Evolutionary conservation across 2,888 invertebrate species (phyloP).

Genomic region (Cancer borealis): DNA sequence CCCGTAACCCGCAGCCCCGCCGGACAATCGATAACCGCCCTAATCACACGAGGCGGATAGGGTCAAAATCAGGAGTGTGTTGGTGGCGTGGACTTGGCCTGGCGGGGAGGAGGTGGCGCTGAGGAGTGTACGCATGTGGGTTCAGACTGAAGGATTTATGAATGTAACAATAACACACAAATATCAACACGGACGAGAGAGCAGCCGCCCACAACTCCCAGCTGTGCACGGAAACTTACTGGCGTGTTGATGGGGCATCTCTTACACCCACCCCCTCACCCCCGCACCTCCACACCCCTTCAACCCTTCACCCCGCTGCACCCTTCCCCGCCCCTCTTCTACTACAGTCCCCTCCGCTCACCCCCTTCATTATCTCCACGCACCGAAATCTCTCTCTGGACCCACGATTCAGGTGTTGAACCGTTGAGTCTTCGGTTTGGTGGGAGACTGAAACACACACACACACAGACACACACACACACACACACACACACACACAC

Average conservation of each 20-base stretch:
- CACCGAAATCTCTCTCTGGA: slow-evolving; percentile 21
- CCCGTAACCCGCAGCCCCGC: slow-evolving; percentile 59
- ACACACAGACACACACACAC: slow-evolving; percentile 37
- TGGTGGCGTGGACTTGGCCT: slow-evolving; percentile 49
- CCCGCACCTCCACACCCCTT: background rate
- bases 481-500: slow-evolving; percentile 39
- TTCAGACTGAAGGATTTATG: slow-evolving; percentile 72
- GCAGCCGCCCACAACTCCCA: slow-evolving; percentile 67
- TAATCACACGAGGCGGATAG: slow-evolving; percentile 58
- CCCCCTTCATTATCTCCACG: background rate
- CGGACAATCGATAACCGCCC: slow-evolving; percentile 63
- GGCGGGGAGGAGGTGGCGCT: slow-evolving; percentile 54
- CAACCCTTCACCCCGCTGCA: background rate
- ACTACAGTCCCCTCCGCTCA: background rate
- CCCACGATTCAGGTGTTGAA: background rate
- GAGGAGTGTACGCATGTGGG: slow-evolving; percentile 74
- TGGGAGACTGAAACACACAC: background rate
- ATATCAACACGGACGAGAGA: slow-evolving; percentile 68
- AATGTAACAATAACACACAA: slow-evolving; percentile 75
- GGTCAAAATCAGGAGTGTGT: slow-evolving; percentile 54
- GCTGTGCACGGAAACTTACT: slow-evolving; percentile 64
- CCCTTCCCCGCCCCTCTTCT: slow-evolving; percentile 8
- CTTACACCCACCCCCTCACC: slow-evolving; percentile 47
- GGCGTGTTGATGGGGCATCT: slow-evolving; percentile 65
- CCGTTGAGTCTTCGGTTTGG: background rate